Conservation (phyloP, 2,113 vertebrate genomes). For the Progne subis region DNA sequence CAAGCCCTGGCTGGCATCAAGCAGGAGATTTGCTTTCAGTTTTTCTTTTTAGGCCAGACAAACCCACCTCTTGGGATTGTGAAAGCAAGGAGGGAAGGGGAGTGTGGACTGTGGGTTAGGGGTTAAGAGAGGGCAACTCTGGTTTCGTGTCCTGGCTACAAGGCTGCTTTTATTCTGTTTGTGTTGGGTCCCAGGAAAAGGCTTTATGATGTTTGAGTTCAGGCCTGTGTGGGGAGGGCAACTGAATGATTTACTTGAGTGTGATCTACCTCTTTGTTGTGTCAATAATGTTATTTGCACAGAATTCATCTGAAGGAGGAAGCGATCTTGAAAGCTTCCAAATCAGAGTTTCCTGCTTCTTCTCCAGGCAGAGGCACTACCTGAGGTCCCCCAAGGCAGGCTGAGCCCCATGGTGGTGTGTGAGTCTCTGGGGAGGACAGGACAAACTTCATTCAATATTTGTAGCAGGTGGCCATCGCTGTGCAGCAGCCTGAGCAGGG, state of each 20-base stretch:
- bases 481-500: background rate
- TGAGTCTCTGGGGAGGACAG: background rate
- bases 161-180: background rate
- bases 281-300: conserved; percentile 1
- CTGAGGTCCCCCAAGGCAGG: background rate
- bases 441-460: fast-evolving
- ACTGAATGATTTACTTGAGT: background rate
- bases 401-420: background rate
- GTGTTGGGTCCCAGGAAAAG: background rate
- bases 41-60: background rate
- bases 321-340: background rate
- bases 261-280: background rate
- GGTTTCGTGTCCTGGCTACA: background rate
- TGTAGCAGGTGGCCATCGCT: background rate
- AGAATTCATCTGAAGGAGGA: background rate
- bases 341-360: background rate
- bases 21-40: background rate
- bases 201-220: conserved; percentile 12
- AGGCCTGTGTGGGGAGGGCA: background rate
- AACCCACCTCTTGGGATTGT: background rate
- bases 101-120: background rate
- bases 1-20: background rate
- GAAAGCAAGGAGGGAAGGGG: background rate
- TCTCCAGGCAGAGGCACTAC: background rate
- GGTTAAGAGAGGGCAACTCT: background rate